phyloP scores from a whole-genome alignment of 2,797 vertebrate species.

The Cynopterus sphinx region DNA sequence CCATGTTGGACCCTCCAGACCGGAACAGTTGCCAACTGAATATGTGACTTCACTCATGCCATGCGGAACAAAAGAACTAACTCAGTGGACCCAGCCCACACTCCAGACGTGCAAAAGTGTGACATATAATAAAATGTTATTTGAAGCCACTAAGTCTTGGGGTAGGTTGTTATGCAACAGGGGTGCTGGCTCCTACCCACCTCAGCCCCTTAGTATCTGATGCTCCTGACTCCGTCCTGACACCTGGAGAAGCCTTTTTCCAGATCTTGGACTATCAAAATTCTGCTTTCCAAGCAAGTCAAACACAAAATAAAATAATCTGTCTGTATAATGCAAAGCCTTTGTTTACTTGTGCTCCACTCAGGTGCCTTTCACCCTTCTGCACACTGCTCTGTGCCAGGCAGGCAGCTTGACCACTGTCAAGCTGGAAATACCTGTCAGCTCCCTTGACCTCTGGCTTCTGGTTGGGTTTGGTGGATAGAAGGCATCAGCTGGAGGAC shows the following conservation, averaged over 20 bases:
- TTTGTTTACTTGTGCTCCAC: too few species aligned
- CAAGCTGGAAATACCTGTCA: too few species aligned
- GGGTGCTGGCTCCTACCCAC: not conserved
- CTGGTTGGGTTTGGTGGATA: not conserved
- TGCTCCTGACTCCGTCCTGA: not conserved
- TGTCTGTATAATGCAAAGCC: not conserved
- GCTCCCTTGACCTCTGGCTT: not conserved
- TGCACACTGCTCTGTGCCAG: not conserved
- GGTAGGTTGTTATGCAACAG: not conserved
- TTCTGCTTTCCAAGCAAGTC: not conserved
- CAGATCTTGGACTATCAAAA: not conserved
- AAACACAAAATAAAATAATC: not conserved
- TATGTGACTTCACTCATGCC: not conserved
- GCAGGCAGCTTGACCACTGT: not conserved
- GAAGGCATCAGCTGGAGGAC: not conserved
- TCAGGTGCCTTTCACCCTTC: not conserved
- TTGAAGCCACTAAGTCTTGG: not conserved
- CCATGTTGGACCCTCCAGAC: not conserved
- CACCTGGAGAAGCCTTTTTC: not conserved
- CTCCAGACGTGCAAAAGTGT: not conserved
- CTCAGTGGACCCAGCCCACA: not conserved
- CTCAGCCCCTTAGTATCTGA: not conserved
- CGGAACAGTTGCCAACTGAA: not conserved
- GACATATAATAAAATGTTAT: not conserved
- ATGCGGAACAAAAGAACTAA: not conserved